Base-by-base conservation (phyloP, 2,113 vertebrate species). In the Carassius carassius region DNA sequence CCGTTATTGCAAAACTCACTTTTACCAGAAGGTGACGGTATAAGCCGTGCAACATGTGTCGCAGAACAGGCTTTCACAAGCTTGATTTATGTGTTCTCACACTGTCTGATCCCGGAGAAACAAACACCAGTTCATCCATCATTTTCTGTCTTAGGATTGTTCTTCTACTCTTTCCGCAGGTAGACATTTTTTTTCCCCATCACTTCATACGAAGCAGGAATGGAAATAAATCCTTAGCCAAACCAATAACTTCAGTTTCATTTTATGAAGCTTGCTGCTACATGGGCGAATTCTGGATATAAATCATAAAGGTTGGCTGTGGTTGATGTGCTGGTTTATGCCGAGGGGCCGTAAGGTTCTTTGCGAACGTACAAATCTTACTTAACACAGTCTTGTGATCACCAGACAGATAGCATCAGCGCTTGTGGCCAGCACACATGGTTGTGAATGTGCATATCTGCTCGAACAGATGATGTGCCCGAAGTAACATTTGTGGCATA, bases 211-310 rank as follows among this genome's bases (percentile, higher is more conserved):
- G 25, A 63, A 79, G 41, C 37, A 12, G 78, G 8, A 47, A 79
- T 25, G 77, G 83, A 82, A 91, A 90, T 63, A 85, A 35, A 62
- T 37, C 67, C 62, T 47, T 19, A 79, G 80, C 82, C 78, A 72
- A 87, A 84, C 60, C 54, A 79, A 13, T 62, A 63, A 79, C 78
- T 47, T 79, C 37, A 63, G 35, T 25, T 79, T 79, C 21, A 63
- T 29, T 79, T 79, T 10, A 79, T 63, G 16, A 79, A 79, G 35
- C 35, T 12, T 79, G n/a, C 1, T 44, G 35, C 17, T 44, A 47
- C 77, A 63, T 60, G 5, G 12, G 13, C 44, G 21, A 23, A 44
- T 47, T 63, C 63, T 19, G 13, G 21, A 37, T 9, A 79, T 63
- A 47, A 79, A 63, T 79, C 37, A 63, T 5, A 63, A 63, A 41